Evolutionary conservation across 2,888 invertebrate genomes (phyloP), one percentile per base, ranked within the genome.

Genomic region (Ophion ellenae): DNA sequence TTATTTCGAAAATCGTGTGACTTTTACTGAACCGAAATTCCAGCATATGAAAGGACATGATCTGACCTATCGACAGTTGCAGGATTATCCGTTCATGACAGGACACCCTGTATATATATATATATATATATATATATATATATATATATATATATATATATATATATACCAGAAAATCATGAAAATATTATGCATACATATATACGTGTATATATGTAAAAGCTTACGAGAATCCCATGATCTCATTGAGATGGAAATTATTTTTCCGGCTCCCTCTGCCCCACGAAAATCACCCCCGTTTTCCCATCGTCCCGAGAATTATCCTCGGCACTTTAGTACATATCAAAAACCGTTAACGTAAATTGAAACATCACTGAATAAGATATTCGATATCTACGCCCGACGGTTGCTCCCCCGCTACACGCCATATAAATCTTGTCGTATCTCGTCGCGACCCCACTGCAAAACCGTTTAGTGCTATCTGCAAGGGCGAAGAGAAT

Each of bases 341-440:
- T 80, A 64, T 81, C 66, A 81, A 81, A 36, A 66, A 59, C 53
- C 57, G 57, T 81, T 74, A 81, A 66, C 24, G 66, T 73, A 81
- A 74, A 81, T 81, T 81, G 73, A 81, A 81, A 67, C 80, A 59
- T 81, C 59, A 57, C 32, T 28, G 73, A 59, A 66, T 66, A 36
- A 78, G 32, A 70, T 61, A 70, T 78, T 59, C 45, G 70, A 70
- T 59, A 69, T 70, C 69, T 78, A 59, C 28, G 2, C 32, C 45
- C 28, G 32, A 61, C 69, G 47, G 61, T 61, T 61, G 17, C 53
- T 17, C 53, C 40, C 74, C 40, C 45, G 24, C 74, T 5, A 11
- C 14, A 32, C 53, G 14, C 17, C 5, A 53, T 64, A 76, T 76
- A 53, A 76, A 64, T 64, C 47, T 66, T 24, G n/a, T 64, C n/a